Base-by-base conservation (phyloP, 2,888 invertebrate genomes). In the Sphecodes monilicornis region DNA sequence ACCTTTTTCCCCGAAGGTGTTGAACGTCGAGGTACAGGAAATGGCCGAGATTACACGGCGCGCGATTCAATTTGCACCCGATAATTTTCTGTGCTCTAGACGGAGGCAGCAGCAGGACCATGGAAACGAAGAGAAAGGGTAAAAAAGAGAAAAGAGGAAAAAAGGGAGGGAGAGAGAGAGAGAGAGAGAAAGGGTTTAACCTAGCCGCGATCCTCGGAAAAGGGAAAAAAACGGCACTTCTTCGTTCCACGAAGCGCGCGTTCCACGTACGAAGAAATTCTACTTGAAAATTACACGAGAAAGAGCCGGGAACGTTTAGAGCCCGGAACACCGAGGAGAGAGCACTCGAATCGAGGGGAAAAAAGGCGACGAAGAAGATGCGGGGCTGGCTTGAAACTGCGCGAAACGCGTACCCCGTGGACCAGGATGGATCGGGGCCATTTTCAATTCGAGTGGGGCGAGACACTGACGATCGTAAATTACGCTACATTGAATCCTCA, bases 271-370 rank as follows among this genome's bases (percentile, higher is more conserved):
- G 50, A 71, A 76, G 54, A 72, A 69, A 72, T 72, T 80, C 76
- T 80, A 16, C 68, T 76, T 22, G 76, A 84, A 84, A 84, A 81
- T 84, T 74, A 57, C 84, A 41, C 29, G 80, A 29, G 75, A 46
- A 68, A 41, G 50, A 71, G 41, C 32, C 60, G 74, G 39, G 54
- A 46, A 46, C 73, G 60, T 69, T 78, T 74, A 69, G 74, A 68
- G n/a, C 16, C 46, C 29, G 71, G 46, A 41, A 68, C 66, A 64
- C n/a, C 29, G 18, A 32, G 10, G 26, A 22, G 36, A 43, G 66
- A 57, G 36, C 66, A 39, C 46, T 50, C 32, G 11, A 60, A 79
- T 36, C 16, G 22, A 39, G 36, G 41, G 32, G 41, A 71, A 75
- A 46, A 54, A 71, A 26, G 66, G 26, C 68, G 66, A 54, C 26